Base-by-base conservation (phyloP, 2,113 vertebrate species). In the Pimephales promelas region DNA sequence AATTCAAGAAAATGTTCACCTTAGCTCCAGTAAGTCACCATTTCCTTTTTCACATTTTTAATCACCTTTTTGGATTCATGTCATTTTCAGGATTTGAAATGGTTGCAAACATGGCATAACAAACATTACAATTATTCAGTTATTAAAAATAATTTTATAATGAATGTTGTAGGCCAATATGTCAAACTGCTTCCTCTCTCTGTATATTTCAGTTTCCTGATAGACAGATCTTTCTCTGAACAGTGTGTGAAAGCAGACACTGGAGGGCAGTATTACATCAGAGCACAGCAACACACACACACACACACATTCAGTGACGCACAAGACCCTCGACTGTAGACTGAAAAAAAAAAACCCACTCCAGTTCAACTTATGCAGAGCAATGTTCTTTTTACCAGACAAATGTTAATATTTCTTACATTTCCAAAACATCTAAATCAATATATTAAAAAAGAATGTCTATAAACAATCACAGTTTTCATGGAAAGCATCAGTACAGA, bases 181-280 rank as follows among this genome's bases (percentile, higher is more conserved):
- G 52, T 20, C 5, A 14, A 11, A 16, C 14, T 62, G 6, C 28
- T 5, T 64, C 9, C 16, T 61, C 10, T 2, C 5, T 66, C 16
- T n/a, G n/a, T 4, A 10, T 18, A 10, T 34, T 31, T 5, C n/a
- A n/a, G n/a, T 9, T 9, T 36, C 8, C 31, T 66, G 64, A 18
- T 36, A 0, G 0, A 3, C 62, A 34, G 9, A 10, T 22, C 1
- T 10, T 22, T 10, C 31, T 4, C 16, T 68, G 10, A 22, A 68
- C 64, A 68, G 1, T 28, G 47, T 26, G 82, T 24, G 43, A 22
- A 54, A 79, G 45, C 14, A 66, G 43, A 59, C 88, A 83, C 80
- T 77, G 72, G 88, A 64, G 87, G 88, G 87, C 88, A 89, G 85
- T 81, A 43, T 87, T 86, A 86, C 34, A 62, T n/a, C n/a, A n/a